Evolutionary conservation across 2,797 vertebrate species (phyloP).

Genomic region (Molossus alvarezi): DNA sequence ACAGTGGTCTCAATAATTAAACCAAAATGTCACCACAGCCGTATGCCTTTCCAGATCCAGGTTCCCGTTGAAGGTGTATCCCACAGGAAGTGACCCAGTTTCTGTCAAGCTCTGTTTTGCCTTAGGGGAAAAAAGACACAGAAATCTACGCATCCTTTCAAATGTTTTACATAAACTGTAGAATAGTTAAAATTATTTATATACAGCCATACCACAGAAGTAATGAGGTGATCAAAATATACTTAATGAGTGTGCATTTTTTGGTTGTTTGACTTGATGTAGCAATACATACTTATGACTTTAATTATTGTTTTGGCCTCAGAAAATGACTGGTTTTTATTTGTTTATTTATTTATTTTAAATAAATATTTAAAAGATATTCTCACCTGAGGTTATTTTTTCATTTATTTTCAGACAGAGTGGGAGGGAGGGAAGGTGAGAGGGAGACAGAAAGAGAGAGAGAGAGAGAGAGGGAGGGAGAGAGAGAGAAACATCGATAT

Average conservation of each 20-base stretch:
- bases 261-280: constrained; percentile 78
- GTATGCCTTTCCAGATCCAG: constrained; percentile 75
- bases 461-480: not conserved
- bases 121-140: constrained; percentile 42
- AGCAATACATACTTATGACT: constrained; percentile 85
- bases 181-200: constrained; percentile 80
- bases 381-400: no score
- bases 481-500: not conserved
- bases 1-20: constrained; percentile 89
- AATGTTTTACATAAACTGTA: constrained; percentile 73
- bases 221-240: constrained; percentile 81
- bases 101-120: constrained; percentile 76
- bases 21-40: constrained; percentile 89
- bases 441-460: not conserved
- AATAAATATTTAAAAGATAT: no score
- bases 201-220: constrained; percentile 45
- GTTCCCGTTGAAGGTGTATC: constrained; percentile 85
- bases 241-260: constrained; percentile 81
- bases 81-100: constrained; percentile 83
- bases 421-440: no score
- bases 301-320: constrained; percentile 84
- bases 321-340: constrained; percentile 72
- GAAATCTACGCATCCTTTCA: constrained; percentile 69
- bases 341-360: no score
- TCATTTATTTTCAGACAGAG: no score